phyloP scores from a whole-genome alignment of 2,797 vertebrate genomes.

The Pangasius mekongensis region DNA sequence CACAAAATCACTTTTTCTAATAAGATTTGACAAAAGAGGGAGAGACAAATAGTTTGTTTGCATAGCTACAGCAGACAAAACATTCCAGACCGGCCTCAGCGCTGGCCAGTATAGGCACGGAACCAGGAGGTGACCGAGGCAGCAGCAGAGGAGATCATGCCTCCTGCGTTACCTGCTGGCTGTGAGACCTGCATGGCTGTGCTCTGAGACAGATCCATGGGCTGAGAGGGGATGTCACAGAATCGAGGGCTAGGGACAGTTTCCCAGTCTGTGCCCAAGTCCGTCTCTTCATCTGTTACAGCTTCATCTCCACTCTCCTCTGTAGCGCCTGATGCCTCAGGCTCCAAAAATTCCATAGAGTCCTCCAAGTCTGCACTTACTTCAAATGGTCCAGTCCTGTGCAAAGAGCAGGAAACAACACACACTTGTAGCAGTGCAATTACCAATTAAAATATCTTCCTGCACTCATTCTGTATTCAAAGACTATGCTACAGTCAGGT shows the following conservation, averaged over 20 bases:
- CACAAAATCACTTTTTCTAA: slow-evolving; percentile 49
- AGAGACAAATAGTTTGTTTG: slow-evolving; percentile 48
- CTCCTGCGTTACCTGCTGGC: slow-evolving; percentile 85
- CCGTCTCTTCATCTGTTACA: slow-evolving; percentile 91
- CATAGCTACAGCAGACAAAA: slow-evolving; percentile 50
- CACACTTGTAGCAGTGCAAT: neutral
- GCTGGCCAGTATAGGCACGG: slow-evolving; percentile 92
- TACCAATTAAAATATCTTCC: neutral
- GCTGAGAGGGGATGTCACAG: slow-evolving; percentile 95
- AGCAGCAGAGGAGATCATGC: slow-evolving; percentile 96
- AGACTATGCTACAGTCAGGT: neutral
- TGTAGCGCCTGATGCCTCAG: slow-evolving; percentile 80
- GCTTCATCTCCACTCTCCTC: slow-evolving; percentile 92
- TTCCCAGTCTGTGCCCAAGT: slow-evolving; percentile 97
- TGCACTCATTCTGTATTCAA: neutral
- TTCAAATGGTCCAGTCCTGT: slow-evolving; percentile 92
- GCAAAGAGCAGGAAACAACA: neutral
- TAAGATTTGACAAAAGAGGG: slow-evolving; percentile 32
- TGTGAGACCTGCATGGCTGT: slow-evolving; percentile 86
- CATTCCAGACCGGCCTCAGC: slow-evolving; percentile 67
- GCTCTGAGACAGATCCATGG: slow-evolving; percentile 91
- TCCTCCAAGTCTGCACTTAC: slow-evolving; percentile 92
- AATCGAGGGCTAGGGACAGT: slow-evolving; percentile 95
- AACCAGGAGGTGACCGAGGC: slow-evolving; percentile 96
- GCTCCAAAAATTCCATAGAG: slow-evolving; percentile 96